These are phyloP conservation scores for Anthoscopus minutus DNA, from an alignment of 2,113 vertebrate genomes.

Conservation along the genomic window DNA sequence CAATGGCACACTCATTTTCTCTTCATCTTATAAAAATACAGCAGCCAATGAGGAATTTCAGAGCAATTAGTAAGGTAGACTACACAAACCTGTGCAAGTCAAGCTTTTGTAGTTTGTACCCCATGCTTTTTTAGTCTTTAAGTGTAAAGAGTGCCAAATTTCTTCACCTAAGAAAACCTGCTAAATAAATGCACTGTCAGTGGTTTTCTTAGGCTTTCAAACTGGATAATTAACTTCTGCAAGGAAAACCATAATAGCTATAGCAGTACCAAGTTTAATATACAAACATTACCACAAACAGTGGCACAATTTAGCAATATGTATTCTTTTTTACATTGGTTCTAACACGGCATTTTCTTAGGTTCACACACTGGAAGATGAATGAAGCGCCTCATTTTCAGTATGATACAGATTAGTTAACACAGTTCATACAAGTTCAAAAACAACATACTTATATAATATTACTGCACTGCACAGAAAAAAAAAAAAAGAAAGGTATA, in stretches of 20 bases:
- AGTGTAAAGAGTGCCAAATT: not conserved
- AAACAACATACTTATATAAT: not conserved
- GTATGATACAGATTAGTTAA: not conserved
- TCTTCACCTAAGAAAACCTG: not conserved
- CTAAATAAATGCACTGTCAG: not conserved
- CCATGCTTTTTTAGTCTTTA: not conserved
- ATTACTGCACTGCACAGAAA: not conserved
- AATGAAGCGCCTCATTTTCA: not conserved
- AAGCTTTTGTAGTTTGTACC: not conserved
- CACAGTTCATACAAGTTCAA: not conserved
- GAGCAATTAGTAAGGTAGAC: conserved; percentile 25
- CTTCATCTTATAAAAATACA: conserved; percentile 37
- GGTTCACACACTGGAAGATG: not conserved
- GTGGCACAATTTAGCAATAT: not conserved
- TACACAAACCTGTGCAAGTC: not conserved
- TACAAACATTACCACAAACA: not conserved
- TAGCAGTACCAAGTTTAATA: not conserved
- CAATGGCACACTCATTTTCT: conserved; percentile 14
- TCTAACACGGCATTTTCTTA: not conserved
- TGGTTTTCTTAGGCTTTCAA: not conserved
- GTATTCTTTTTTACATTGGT: not conserved
- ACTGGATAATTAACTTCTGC: not conserved
- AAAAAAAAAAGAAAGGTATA: not conserved
- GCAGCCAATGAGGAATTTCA: conserved; percentile 21
- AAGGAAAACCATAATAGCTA: not conserved